phyloP scores from a whole-genome alignment of 2,797 vertebrate genomes.

The Chaenodraco wilsoni region DNA sequence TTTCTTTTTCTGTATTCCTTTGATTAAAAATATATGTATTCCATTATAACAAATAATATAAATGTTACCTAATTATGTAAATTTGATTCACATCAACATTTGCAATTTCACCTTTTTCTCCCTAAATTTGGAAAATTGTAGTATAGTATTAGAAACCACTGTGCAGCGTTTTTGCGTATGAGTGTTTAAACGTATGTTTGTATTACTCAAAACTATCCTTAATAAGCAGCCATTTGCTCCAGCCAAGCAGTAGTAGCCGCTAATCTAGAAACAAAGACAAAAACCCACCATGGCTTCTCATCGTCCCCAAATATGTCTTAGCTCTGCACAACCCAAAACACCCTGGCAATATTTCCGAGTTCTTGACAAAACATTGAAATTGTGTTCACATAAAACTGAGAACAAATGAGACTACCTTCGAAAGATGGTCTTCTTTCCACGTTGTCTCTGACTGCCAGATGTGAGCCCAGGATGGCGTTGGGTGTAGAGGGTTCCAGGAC shows the following conservation, averaged over 20 bases:
- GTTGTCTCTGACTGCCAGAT: conserved; percentile 81
- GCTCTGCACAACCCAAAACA: neutral
- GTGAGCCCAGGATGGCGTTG: conserved; percentile 78
- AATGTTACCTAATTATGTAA: conserved; percentile 30
- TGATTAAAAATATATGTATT: neutral
- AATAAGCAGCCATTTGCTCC: neutral
- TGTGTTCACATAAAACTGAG: neutral
- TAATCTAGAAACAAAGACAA: neutral
- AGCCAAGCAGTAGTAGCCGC: neutral
- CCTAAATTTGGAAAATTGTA: neutral
- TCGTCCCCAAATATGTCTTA: neutral
- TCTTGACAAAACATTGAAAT: neutral
- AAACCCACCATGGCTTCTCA: neutral
- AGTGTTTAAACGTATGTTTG: neutral
- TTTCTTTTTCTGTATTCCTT: conserved; percentile 5
- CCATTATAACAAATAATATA: neutral
- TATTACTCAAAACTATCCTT: conserved; percentile 8
- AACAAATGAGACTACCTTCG: conserved; percentile 83
- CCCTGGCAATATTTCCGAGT: neutral
- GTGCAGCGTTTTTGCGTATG: conserved; percentile 1
- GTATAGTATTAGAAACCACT: neutral
- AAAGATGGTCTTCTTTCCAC: conserved; percentile 83
- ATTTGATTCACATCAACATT: conserved; percentile 5
- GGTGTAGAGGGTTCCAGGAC: conserved; percentile 83
- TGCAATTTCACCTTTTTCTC: neutral